Conservation (phyloP, 2,888 invertebrate genomes). For the Isotomurus palustris region DNA sequence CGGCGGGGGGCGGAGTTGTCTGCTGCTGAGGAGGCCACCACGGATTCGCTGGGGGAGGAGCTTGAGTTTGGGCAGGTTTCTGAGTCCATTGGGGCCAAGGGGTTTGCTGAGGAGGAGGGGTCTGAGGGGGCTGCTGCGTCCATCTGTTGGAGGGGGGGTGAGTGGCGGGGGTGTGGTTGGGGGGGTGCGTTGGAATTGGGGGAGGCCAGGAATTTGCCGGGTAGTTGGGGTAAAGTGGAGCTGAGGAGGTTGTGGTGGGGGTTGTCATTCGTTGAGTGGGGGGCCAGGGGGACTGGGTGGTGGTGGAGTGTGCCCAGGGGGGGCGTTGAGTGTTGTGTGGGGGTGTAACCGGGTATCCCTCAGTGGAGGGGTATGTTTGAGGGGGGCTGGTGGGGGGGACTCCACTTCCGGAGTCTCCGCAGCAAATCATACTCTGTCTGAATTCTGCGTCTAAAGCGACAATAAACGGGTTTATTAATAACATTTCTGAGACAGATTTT, state of each 20-base stretch:
- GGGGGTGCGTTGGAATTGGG: neutral
- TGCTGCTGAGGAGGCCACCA: neutral
- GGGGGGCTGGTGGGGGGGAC: slow-evolving; percentile 1
- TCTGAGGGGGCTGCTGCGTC: neutral
- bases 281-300: slow-evolving; percentile 1
- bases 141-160: neutral
- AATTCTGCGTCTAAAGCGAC: slow-evolving; percentile 27
- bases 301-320: slow-evolving; percentile 13
- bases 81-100: neutral
- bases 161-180: neutral
- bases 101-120: neutral
- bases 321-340: slow-evolving; percentile 26
- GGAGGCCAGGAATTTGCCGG: no score
- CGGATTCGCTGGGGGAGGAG: no score
- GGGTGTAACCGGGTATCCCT: slow-evolving; percentile 12
- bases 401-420: slow-evolving; percentile 8
- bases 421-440: slow-evolving; percentile 30
- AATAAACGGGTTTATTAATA: no score
- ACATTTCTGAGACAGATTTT: neutral
- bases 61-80: neutral
- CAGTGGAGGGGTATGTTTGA: neutral
- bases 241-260: neutral
- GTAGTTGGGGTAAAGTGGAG: no score
- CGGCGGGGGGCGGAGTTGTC: no score
- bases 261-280: slow-evolving; percentile 3